Percentiles rank a stretch among this genome's conserved stretches.
phyloP scores from a whole-genome alignment of 92 coral and sea anemone genomes.

The Ricordea florida region DNA sequence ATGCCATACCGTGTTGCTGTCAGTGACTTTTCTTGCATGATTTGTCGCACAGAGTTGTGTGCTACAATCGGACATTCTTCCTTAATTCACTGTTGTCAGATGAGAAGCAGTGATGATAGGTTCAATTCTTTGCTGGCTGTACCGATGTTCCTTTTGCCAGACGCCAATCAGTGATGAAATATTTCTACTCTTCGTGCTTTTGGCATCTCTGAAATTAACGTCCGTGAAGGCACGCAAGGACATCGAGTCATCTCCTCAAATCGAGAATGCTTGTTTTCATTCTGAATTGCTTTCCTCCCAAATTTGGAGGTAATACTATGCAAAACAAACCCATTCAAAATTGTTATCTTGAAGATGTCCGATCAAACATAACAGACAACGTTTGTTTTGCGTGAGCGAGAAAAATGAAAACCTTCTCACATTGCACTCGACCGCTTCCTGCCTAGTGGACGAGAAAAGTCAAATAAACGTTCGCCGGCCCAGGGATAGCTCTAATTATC shows the following conservation, averaged over 20 bases:
- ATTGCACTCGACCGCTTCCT: not conserved
- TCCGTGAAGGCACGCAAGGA: constrained; percentile 40
- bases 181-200: not conserved
- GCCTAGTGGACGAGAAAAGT: too few species aligned
- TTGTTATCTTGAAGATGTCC: constrained; percentile 6
- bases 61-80: constrained; percentile 16
- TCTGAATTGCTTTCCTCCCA: not conserved
- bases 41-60: not conserved
- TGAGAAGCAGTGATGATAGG: constrained; percentile 21
- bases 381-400: not conserved
- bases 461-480: too few species aligned
- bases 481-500: too few species aligned
- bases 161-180: constrained; percentile 7
- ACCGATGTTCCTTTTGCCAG: not conserved
- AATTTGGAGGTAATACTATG: constrained; percentile 10
- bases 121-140: constrained; percentile 3
- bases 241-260: not conserved
- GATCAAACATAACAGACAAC: not conserved
- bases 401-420: not conserved
- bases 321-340: not conserved
- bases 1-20: constrained; percentile 13
- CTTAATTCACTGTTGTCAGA: constrained; percentile 23
- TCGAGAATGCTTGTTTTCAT: constrained; percentile 7
- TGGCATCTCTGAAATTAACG: constrained; percentile 16
- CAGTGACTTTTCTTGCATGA: constrained; percentile 9